Conservation (phyloP, 2,888 invertebrate genomes). For the Microplitis manilae region DNA sequence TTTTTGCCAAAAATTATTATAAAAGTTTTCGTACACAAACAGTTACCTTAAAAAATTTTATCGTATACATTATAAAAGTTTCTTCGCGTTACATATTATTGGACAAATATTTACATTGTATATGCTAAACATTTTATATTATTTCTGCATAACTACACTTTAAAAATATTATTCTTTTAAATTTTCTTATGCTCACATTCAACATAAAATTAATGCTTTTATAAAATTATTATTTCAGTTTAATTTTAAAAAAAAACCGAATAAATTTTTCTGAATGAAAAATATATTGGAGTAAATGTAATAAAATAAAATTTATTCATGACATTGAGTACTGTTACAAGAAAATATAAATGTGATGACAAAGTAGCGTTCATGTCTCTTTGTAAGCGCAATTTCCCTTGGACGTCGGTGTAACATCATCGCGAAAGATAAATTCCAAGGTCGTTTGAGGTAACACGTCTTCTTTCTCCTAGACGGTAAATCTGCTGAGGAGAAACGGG, state of each 20-base stretch:
- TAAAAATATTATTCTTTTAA: neutral
- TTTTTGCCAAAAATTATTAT: neutral
- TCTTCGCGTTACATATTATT: neutral
- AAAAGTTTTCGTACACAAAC: neutral
- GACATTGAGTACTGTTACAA: neutral
- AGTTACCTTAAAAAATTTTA: neutral
- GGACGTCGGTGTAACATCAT: conserved; percentile 5
- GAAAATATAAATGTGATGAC: neutral
- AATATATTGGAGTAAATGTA: neutral
- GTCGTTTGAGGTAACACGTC: conserved; percentile 23
- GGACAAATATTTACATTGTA: neutral
- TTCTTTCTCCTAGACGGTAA: neutral
- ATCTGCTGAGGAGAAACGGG: conserved; percentile 17
- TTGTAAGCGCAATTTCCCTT: neutral
- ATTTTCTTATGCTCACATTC: neutral
- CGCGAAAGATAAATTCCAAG: conserved; percentile 30
- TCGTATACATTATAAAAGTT: conserved; percentile 1
- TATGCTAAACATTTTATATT: neutral
- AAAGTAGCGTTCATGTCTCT: neutral
- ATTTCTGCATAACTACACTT: conserved; percentile 1
- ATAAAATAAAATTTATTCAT: neutral
- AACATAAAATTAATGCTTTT: neutral
- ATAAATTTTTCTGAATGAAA: neutral
- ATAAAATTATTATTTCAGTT: neutral
- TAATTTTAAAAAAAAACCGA: too few relatives aligned